Conservation (phyloP, 2,113 vertebrate species). For the Raja brachyura region DNA sequence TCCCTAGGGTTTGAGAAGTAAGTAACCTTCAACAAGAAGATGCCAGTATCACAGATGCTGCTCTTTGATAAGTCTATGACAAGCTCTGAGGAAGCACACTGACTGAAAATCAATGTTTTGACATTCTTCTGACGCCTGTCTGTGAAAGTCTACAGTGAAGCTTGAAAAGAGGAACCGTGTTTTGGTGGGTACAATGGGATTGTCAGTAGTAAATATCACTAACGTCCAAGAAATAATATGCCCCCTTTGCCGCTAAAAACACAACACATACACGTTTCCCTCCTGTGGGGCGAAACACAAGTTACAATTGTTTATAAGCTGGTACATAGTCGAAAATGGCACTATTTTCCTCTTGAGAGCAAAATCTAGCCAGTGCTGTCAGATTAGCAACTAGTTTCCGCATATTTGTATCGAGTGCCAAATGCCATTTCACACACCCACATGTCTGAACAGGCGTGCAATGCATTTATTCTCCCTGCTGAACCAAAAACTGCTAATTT, state of each 20-base stretch:
- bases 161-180: slow-evolving; percentile 50
- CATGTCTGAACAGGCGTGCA: background rate
- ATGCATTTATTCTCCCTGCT: background rate
- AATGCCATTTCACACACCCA: background rate
- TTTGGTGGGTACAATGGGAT: slow-evolving; percentile 50
- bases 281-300: background rate
- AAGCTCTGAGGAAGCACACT: slow-evolving; percentile 47
- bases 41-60: slow-evolving; percentile 51
- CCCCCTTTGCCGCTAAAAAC: slow-evolving; percentile 6
- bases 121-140: slow-evolving; percentile 64
- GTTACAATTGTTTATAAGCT: slow-evolving; percentile 16
- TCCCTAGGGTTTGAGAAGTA: slow-evolving; percentile 62
- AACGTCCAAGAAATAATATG: background rate
- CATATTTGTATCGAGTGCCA: background rate
- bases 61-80: slow-evolving; percentile 48
- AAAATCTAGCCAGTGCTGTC: background rate
- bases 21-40: slow-evolving; percentile 62
- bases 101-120: slow-evolving; percentile 74
- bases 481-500: background rate
- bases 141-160: slow-evolving; percentile 63
- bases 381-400: background rate
- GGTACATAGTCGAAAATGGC: background rate
- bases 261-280: background rate
- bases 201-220: slow-evolving; percentile 44
- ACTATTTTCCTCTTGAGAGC: background rate